Conservation (phyloP, 2,888 invertebrate genomes). For the Rhingia rostrata region DNA sequence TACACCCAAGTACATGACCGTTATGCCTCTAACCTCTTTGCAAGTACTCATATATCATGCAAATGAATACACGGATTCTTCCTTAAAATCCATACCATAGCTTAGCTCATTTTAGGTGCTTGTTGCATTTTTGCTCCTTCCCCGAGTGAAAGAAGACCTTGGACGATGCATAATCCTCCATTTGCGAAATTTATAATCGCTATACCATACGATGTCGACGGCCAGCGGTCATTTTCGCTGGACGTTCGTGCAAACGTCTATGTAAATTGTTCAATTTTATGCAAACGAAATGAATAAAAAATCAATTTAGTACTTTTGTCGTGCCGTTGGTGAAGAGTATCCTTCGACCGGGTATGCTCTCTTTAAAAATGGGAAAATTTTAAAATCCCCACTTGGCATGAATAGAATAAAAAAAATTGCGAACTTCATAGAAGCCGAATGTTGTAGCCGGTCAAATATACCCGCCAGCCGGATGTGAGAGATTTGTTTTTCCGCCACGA, state of each 20-base stretch:
- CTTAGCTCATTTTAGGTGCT: slow-evolving; percentile 45
- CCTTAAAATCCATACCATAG: slow-evolving; percentile 39
- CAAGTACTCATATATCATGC: slow-evolving; percentile 25
- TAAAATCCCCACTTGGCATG: slow-evolving; percentile 43
- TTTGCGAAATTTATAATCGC: slow-evolving; percentile 61
- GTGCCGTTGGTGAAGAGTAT: slow-evolving; percentile 55
- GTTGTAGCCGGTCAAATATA: slow-evolving; percentile 75
- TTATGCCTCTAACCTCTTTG: slow-evolving; percentile 17
- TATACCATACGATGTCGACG: slow-evolving; percentile 24
- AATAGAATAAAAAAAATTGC: slow-evolving; percentile 30
- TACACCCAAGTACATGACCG: slow-evolving; percentile 39
- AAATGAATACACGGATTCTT: slow-evolving; percentile 55
- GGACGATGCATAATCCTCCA: slow-evolving; percentile 35
- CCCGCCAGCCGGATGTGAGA: slow-evolving; percentile 79
- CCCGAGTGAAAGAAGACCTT: slow-evolving; percentile 41
- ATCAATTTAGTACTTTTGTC: slow-evolving; percentile 71
- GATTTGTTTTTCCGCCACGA: slow-evolving; percentile 81
- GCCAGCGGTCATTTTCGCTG: slow-evolving; percentile 24
- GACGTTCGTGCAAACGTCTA: slow-evolving; percentile 71
- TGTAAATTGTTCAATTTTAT: slow-evolving; percentile 73
- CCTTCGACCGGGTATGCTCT: background rate
- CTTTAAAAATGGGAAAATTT: slow-evolving; percentile 46
- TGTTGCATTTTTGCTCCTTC: slow-evolving; percentile 54
- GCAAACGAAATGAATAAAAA: slow-evolving; percentile 63
- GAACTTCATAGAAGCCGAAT: slow-evolving; percentile 42